Percentiles rank a stretch among this genome's conserved stretches.
These are phyloP conservation scores for Elanoides forficatus DNA, from an alignment of 2,113 vertebrate species.

Conservation along the genomic window DNA sequence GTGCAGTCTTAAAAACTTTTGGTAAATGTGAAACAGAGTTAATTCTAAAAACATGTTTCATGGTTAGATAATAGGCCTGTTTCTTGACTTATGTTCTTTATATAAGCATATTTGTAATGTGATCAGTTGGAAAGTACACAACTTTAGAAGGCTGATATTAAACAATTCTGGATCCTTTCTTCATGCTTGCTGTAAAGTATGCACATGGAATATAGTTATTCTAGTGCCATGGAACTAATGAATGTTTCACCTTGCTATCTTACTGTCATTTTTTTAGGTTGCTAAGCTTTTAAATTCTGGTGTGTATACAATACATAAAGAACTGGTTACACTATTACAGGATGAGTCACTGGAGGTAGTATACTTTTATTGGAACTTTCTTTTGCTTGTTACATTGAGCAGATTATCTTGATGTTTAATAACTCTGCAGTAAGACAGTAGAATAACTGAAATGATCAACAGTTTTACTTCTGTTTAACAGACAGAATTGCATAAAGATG, in stretches of 20 bases:
- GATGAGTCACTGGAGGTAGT: constrained; percentile 93
- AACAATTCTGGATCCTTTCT: background rate
- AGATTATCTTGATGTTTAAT: constrained; percentile 3
- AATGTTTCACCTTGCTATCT: constrained; percentile 14
- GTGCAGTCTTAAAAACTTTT: background rate
- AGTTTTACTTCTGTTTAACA: background rate
- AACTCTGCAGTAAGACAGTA: background rate
- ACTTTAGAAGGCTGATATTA: background rate
- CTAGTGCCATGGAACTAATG: background rate
- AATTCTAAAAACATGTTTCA: background rate
- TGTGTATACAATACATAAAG: constrained; percentile 88
- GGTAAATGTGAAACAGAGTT: background rate
- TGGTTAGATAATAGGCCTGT: background rate
- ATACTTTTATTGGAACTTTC: background rate
- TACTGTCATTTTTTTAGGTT: constrained; percentile 77
- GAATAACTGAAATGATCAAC: background rate
- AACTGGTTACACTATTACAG: constrained; percentile 86
- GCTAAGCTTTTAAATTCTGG: constrained; percentile 88
- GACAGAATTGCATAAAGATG: background rate
- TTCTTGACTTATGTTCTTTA: background rate
- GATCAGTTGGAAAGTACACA: background rate
- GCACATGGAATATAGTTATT: background rate
- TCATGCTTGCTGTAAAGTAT: background rate
- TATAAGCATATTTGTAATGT: background rate
- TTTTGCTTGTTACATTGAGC: constrained; percentile 2